These are phyloP conservation scores for Nothocercus julius DNA, from an alignment of 2,113 vertebrate species.

Conservation along the genomic window DNA sequence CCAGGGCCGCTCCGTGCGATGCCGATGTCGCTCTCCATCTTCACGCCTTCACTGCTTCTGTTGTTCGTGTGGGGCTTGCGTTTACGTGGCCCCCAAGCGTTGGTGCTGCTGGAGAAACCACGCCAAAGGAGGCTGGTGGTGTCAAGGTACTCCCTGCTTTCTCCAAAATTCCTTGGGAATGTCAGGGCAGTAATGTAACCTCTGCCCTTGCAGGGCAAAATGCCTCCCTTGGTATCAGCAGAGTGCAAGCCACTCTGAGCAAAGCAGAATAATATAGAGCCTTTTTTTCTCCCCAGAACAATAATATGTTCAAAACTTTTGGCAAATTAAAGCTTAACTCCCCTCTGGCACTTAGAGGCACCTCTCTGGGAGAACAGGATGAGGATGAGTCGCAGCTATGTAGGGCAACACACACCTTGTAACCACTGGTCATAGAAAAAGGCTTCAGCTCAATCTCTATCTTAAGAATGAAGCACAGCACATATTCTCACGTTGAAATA, in stretches of 20 bases:
- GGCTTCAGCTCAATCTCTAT: not conserved
- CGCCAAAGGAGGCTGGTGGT: accelerated
- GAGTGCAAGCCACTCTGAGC: not conserved
- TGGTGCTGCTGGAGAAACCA: not conserved
- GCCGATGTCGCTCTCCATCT: not conserved
- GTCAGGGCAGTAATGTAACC: not conserved
- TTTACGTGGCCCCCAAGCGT: not conserved
- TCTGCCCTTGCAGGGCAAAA: not conserved
- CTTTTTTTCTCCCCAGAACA: not conserved
- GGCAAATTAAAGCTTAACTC: not conserved
- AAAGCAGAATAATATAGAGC: not conserved
- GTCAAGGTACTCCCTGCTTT: not conserved
- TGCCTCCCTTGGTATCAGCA: not conserved
- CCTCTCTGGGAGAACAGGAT: not conserved
- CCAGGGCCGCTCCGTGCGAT: not conserved
- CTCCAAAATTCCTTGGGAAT: not conserved
- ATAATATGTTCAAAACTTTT: not conserved
- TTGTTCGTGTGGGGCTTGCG: not conserved
- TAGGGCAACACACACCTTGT: not conserved
- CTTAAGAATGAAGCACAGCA: not conserved
- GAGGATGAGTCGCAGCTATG: not conserved
- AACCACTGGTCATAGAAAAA: not conserved
- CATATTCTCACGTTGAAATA: not conserved
- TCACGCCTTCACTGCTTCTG: not conserved
- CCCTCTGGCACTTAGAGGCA: not conserved